Evolutionary conservation across 1,140 invertebrate species (phyloP).

Genomic region (Ceratosolen fusciceps): DNA sequence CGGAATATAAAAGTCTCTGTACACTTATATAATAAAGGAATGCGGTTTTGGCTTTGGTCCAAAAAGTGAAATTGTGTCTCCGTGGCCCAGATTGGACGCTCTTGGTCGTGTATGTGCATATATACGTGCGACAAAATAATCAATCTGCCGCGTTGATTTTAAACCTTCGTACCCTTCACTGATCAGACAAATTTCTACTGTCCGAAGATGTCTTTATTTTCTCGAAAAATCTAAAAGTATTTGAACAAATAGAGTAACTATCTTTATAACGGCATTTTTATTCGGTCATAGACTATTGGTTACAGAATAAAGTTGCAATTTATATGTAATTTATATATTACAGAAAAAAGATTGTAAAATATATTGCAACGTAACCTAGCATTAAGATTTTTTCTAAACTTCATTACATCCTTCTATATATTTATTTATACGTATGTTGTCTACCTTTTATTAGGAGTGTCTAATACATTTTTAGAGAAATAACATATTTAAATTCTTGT

Average conservation of each 20-base stretch:
- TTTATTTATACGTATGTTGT: not conserved
- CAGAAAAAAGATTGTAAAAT: not conserved
- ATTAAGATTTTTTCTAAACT: not conserved
- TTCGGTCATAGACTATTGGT: not conserved
- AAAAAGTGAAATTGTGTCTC: slow-evolving; percentile 62
- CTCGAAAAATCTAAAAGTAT: too few species aligned
- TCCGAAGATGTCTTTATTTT: slow-evolving; percentile 17
- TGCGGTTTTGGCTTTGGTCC: slow-evolving; percentile 62
- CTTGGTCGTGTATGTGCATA: slow-evolving; percentile 12
- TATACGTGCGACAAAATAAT: slow-evolving; percentile 24
- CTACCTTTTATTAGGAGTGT: too few species aligned
- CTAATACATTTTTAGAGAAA: too few species aligned
- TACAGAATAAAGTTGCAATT: not conserved
- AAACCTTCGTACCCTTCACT: slow-evolving; percentile 11
- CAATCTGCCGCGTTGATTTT: slow-evolving; percentile 26
- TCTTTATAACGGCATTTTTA: not conserved
- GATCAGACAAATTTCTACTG: not conserved
- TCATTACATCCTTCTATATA: not conserved
- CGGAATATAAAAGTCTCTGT: not conserved
- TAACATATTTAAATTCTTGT: too few species aligned
- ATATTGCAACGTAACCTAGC: too few species aligned
- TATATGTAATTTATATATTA: not conserved
- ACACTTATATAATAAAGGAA: slow-evolving; percentile 51
- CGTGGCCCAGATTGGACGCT: slow-evolving; percentile 49
- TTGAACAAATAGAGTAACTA: not conserved